Conservation (phyloP, 2,113 vertebrate genomes). For the Neotoma lepida region DNA sequence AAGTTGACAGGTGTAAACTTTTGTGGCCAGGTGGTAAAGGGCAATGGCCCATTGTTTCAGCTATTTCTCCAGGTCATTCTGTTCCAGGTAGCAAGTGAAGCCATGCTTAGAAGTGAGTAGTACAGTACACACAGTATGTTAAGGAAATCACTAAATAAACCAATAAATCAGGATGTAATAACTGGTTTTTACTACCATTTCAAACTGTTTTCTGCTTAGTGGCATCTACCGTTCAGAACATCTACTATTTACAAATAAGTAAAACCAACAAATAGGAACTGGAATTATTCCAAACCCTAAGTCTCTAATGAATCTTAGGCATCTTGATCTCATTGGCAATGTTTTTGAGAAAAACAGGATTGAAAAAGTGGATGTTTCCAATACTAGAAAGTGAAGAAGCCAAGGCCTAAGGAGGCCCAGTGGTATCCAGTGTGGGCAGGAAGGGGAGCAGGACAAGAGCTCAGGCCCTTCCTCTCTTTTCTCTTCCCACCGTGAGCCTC, state of each 20-base stretch:
- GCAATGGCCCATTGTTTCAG: background rate
- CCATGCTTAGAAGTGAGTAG: background rate
- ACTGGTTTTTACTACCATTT: background rate
- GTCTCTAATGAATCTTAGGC: constrained; percentile 16
- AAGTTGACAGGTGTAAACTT: background rate
- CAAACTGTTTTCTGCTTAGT: background rate
- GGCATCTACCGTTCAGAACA: background rate
- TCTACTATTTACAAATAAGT: constrained; percentile 15
- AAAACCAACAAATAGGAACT: background rate
- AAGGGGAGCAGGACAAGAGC: background rate
- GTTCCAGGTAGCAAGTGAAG: background rate
- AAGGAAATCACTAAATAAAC: background rate
- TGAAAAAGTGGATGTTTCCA: constrained; percentile 1
- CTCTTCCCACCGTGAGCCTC: background rate
- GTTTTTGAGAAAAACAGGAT: constrained; percentile 34
- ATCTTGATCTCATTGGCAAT: constrained; percentile 35
- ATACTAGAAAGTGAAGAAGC: background rate
- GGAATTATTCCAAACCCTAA: constrained; percentile 26
- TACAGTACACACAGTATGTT: background rate
- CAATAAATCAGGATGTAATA: background rate
- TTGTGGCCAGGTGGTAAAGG: background rate
- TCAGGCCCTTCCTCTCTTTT: background rate
- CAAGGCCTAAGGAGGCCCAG: background rate
- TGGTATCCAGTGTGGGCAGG: background rate
- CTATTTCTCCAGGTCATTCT: background rate